Evolutionary conservation across 30 jellyfish, hydroid and myxozoan genomes (phyloP).

Genomic region (Pseudorhiza aurosa): DNA sequence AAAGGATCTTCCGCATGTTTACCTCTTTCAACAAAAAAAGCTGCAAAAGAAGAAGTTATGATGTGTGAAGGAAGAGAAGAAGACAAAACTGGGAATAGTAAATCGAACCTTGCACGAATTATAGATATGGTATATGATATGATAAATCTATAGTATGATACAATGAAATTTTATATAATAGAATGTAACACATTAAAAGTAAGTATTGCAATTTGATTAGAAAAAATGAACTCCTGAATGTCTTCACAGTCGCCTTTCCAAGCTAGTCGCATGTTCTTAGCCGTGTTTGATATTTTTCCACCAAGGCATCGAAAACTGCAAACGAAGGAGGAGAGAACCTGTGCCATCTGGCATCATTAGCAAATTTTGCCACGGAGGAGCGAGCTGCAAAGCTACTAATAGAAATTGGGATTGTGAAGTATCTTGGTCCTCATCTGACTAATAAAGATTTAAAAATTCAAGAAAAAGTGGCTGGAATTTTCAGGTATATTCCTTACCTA

Average conservation of each 20-base stretch:
- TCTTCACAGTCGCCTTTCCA: too few species aligned
- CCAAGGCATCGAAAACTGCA: background rate
- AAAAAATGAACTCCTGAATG: too few species aligned
- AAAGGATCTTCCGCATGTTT: background rate
- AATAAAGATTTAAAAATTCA: constrained; percentile 10
- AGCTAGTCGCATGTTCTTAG: too few species aligned
- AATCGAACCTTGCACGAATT: background rate
- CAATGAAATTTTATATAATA: too few species aligned
- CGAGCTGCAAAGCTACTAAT: constrained; percentile 10
- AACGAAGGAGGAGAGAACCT: background rate
- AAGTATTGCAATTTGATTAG: too few species aligned
- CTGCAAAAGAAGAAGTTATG: background rate
- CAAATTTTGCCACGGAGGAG: constrained; percentile 14
- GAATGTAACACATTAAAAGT: too few species aligned
- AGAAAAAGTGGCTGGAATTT: constrained; percentile 15
- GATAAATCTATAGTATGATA: background rate
- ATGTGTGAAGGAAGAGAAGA: background rate
- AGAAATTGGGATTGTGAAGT: background rate
- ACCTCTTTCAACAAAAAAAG: background rate
- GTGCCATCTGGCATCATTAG: constrained; percentile 18
- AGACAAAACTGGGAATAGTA: background rate
- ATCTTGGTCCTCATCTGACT: background rate
- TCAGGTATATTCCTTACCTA: background rate
- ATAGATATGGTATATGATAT: background rate
- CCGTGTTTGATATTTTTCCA: background rate